phyloP scores from a whole-genome alignment of 1,140 invertebrate genomes.

The Trachelipus rathkii region DNA sequence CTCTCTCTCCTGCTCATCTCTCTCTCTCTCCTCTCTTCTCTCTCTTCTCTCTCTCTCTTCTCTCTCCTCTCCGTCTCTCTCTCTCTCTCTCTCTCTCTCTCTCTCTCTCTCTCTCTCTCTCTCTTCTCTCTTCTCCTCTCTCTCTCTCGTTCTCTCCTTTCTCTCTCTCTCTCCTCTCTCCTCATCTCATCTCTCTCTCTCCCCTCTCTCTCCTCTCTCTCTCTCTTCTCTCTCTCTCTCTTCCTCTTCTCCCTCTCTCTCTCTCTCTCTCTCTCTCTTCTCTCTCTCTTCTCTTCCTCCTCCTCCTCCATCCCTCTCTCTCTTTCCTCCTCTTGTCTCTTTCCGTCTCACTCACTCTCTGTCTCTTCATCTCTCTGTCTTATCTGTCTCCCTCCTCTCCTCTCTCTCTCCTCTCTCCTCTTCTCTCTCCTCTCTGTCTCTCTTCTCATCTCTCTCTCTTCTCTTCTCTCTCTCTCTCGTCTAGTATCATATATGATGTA shows the following conservation, averaged over 20 bases:
- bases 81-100: background rate
- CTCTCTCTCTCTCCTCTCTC: background rate
- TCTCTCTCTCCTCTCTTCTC: background rate
- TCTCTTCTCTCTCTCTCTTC: background rate
- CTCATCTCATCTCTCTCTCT: background rate
- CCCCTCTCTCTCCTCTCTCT: background rate
- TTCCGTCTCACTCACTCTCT: background rate
- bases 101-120: background rate
- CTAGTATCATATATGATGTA: no score
- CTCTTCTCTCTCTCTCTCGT: background rate
- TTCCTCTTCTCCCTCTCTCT: background rate
- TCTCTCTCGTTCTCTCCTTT: background rate
- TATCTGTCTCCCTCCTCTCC: no score
- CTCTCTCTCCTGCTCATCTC: background rate
- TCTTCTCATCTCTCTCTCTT: background rate
- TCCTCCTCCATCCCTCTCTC: background rate
- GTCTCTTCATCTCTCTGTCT: background rate
- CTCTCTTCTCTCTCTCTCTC: background rate
- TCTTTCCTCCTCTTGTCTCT: background rate
- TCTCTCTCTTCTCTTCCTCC: background rate
- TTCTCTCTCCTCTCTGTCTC: background rate
- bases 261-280: background rate
- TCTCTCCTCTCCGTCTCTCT: background rate
- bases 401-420: background rate
- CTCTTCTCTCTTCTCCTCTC: background rate